Base-by-base conservation (phyloP, 2,797 vertebrate genomes). In the Alauda arvensis region DNA sequence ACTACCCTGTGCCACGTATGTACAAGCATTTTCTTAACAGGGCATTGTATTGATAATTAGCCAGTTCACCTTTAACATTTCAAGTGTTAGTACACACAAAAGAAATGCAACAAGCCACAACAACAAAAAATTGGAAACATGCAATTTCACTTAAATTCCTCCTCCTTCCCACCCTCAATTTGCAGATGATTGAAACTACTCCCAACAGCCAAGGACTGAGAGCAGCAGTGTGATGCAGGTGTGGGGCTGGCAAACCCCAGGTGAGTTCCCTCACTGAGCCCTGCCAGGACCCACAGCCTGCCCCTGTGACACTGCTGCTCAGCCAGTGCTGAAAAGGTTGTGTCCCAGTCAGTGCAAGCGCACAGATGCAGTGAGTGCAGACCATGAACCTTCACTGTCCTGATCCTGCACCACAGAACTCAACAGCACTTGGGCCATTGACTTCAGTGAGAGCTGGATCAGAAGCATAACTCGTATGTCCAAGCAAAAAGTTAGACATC, bases 11-110 rank as follows among this genome's bases (percentile, higher is more conserved):
- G 1, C 63, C 29, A 1, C 16, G 26, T 29, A 91, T 9, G 25
- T 53, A 72, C 71, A 82, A 87, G 69, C 69, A 20, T 48, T 84
- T 83, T 91, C 70, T 89, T 48, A 82, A 52, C 10, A 33, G 67
- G 83, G 77, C 65, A 66, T 45, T 63, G 39, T 62, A 92, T 20
- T 87, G 42, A 84, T 88, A 88, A 94, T 91, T 68, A 95, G 89
- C 88, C 95, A 80, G 89, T 87, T 88, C 93, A 94, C 77, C 93
- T 92, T 95, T 89, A 95, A 91, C 69, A 84, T 95, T 71, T 95
- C 78, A 92, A 79, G 92, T 94, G 94, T 97, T 97, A 97, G 96
- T 97, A 94, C 78, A 92, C 94, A 94, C 93, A 95, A 94, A 94
- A 88, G 75, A 96, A 96, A 95, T 90, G 90, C 93, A 96, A 89